Percentiles rank a stretch among this genome's conserved stretches.
phyloP scores from a whole-genome alignment of 2,888 invertebrate species.

The Leucania comma region DNA sequence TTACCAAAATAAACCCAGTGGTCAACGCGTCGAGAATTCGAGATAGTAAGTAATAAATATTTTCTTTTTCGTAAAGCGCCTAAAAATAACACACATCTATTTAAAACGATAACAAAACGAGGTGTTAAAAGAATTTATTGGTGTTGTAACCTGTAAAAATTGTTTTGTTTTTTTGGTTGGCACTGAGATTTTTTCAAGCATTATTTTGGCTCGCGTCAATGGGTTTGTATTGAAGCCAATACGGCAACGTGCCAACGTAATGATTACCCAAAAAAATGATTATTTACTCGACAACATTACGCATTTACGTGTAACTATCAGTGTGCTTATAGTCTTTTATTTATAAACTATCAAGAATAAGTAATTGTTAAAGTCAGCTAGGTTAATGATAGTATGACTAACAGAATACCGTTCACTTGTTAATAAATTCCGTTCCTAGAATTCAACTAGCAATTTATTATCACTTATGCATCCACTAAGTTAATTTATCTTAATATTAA shows the following conservation, averaged over 20 bases:
- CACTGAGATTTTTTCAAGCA: background rate
- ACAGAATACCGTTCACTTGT: constrained; percentile 33
- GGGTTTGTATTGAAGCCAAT: constrained; percentile 22
- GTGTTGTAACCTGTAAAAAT: constrained; percentile 27
- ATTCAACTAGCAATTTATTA: constrained; percentile 51
- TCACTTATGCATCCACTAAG: constrained; percentile 23
- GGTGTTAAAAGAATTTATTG: constrained; percentile 51
- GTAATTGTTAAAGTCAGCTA: constrained; percentile 38
- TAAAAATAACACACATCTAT: constrained; percentile 24
- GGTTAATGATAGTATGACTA: constrained; percentile 54
- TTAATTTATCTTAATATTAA: constrained; percentile 32
- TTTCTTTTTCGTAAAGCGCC: constrained; percentile 14
- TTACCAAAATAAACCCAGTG: constrained; percentile 44
- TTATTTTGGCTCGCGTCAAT: constrained; percentile 16
- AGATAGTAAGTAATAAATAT: constrained; percentile 15
- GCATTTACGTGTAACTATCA: constrained; percentile 9
- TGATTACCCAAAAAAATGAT: constrained; percentile 11
- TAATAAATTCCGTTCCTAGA: constrained; percentile 29
- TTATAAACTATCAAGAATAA: constrained; percentile 36
- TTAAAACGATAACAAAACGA: constrained; percentile 27
- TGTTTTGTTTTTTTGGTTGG: constrained; percentile 6
- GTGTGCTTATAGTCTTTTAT: constrained; percentile 17
- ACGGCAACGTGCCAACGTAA: constrained; percentile 10
- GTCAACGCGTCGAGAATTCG: constrained; percentile 3
- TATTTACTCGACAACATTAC: constrained; percentile 5